Percentiles rank a stretch among this genome's conserved stretches.
These are phyloP conservation scores for Acanthosepion esculentum DNA, from an alignment of 2,888 invertebrate genomes.

Conservation along the genomic window DNA sequence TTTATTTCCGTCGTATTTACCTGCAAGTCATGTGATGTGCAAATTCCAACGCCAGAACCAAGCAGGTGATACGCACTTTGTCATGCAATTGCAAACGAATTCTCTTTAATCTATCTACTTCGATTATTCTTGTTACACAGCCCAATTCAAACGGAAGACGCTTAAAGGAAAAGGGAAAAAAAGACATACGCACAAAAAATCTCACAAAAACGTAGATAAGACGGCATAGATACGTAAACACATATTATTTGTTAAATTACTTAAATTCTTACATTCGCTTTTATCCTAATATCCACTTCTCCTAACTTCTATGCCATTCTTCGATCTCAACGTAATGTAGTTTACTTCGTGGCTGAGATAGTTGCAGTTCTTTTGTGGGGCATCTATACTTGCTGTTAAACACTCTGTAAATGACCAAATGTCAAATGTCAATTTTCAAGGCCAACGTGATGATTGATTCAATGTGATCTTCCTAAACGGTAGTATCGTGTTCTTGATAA, in stretches of 20 bases:
- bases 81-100: conserved; percentile 7
- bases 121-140: background rate
- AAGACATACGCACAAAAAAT: background rate
- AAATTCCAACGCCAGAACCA: background rate
- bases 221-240: background rate
- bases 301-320: background rate
- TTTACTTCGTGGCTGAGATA: too few relatives aligned
- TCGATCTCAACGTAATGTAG: too few relatives aligned
- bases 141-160: background rate
- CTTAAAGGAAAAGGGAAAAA: background rate
- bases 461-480: too few relatives aligned
- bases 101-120: background rate
- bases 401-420: too few relatives aligned
- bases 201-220: background rate
- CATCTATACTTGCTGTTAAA: too few relatives aligned
- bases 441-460: too few relatives aligned
- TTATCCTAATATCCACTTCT: too few relatives aligned
- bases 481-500: too few relatives aligned
- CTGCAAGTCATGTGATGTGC: background rate
- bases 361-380: too few relatives aligned
- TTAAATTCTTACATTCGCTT: too few relatives aligned
- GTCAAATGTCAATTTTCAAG: too few relatives aligned
- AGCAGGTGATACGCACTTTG: background rate
- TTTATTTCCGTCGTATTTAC: background rate
- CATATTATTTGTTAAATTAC: too few relatives aligned